Conservation (phyloP, 2,797 vertebrate genomes). For the Merluccius polli region DNA sequence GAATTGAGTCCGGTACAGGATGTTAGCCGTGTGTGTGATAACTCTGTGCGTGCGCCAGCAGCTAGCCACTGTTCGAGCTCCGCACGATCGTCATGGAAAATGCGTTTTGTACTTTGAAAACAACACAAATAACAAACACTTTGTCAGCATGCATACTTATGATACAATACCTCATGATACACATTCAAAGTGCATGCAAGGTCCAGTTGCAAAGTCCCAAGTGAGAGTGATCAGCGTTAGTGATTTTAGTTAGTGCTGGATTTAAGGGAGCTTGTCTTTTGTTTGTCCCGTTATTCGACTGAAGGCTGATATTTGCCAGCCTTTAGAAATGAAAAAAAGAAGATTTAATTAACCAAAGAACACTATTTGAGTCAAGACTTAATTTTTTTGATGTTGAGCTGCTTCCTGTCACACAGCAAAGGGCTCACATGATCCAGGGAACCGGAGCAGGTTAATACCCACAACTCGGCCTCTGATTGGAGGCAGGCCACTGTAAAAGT, state of each 20-base stretch:
- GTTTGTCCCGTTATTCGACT: conserved; percentile 17
- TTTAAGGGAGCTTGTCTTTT: background rate
- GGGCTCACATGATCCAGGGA: conserved; percentile 71
- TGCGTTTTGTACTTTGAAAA: background rate
- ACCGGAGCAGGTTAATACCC: conserved; percentile 64
- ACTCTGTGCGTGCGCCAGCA: background rate
- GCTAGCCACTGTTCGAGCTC: background rate
- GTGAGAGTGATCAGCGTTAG: background rate
- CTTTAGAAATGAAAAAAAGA: conserved; percentile 27
- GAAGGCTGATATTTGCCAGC: conserved; percentile 58
- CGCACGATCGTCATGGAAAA: background rate
- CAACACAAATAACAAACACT: too few relatives aligned
- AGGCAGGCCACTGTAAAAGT: conserved; percentile 70
- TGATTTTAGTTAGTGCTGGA: too few relatives aligned
- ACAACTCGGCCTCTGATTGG: conserved; percentile 59
- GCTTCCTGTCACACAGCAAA: conserved; percentile 65
- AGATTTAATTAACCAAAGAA: background rate
- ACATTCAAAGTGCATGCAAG: background rate
- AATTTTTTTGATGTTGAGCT: conserved; percentile 71
- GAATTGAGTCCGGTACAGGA: conserved; percentile 42
- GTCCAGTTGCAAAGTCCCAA: background rate
- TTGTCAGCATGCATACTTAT: too few relatives aligned
- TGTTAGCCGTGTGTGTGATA: background rate
- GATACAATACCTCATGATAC: too few relatives aligned
- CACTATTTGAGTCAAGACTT: conserved; percentile 66